A percentile compares a stretch with the other conserved stretches of the same genome.
phyloP scores from a whole-genome alignment of 1,140 invertebrate species.

The Pristionchus pacificus region DNA sequence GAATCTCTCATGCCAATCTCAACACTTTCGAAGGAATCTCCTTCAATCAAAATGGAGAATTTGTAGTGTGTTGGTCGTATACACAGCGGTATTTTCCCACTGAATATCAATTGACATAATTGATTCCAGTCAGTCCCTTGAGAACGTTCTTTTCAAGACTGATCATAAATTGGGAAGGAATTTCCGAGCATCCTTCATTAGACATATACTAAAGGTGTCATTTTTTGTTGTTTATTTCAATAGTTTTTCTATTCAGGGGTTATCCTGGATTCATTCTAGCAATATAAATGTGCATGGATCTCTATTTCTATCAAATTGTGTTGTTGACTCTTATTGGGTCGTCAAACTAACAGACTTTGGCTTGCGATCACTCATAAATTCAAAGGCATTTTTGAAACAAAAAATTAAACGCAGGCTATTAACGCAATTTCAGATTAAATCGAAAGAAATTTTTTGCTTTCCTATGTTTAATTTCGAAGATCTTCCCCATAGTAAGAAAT shows the following conservation, averaged over 20 bases:
- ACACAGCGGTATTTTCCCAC: not conserved
- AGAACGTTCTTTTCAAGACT: slow-evolving; percentile 17
- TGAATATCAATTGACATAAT: not conserved
- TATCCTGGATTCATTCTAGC: slow-evolving; percentile 19
- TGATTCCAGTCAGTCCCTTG: slow-evolving; percentile 9
- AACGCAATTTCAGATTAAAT: slow-evolving; percentile 14
- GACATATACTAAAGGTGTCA: slow-evolving; percentile 24
- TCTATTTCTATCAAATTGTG: slow-evolving; percentile 25
- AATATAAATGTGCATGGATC: slow-evolving; percentile 20
- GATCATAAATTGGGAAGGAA: slow-evolving; percentile 27
- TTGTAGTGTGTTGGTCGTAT: slow-evolving; percentile 16
- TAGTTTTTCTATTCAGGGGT: slow-evolving; percentile 12
- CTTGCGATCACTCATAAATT: slow-evolving; percentile 12
- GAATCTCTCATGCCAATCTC: slow-evolving; percentile 18
- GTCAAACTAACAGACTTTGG: slow-evolving; percentile 27
- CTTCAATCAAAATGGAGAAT: slow-evolving; percentile 25
- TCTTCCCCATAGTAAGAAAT: slow-evolving; percentile 14
- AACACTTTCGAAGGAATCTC: slow-evolving; percentile 27
- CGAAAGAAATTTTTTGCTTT: slow-evolving; percentile 13
- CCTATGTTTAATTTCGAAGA: slow-evolving; percentile 16
- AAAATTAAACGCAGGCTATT: not conserved
- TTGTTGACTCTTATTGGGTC: slow-evolving; percentile 28
- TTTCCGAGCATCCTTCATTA: slow-evolving; percentile 25
- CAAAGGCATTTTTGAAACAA: slow-evolving; percentile 2
- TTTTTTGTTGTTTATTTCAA: not conserved